Conservation (phyloP, 2,113 vertebrate genomes). For the Pogona vitticeps region DNA sequence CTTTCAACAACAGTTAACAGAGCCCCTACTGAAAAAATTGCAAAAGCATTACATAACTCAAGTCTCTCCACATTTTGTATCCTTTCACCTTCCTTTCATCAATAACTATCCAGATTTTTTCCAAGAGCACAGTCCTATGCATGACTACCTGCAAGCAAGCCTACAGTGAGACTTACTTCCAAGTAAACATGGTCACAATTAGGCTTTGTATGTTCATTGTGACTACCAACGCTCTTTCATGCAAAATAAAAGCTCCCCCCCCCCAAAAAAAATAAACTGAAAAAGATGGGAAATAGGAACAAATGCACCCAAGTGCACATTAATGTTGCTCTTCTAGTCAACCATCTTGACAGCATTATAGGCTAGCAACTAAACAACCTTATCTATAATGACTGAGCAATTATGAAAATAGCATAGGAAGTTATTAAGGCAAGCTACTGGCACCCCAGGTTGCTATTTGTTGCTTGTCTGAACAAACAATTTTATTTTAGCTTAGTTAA, state of each 20-base stretch:
- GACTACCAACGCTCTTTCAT: background rate
- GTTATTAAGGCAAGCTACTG: background rate
- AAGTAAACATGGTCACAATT: background rate
- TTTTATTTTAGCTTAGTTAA: background rate
- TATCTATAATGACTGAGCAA: background rate
- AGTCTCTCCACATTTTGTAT: background rate
- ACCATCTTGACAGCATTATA: background rate
- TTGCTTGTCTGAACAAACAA: background rate
- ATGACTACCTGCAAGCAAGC: background rate
- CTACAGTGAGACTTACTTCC: background rate
- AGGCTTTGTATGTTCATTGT: background rate
- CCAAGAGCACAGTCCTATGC: background rate
- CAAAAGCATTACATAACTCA: background rate
- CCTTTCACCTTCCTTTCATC: background rate
- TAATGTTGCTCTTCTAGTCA: background rate
- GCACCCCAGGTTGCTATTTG: background rate
- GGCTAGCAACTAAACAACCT: background rate
- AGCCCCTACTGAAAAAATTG: background rate
- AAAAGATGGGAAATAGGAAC: background rate
- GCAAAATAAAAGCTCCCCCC: background rate
- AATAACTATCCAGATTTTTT: background rate
- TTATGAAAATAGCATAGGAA: background rate
- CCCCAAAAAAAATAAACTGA: background rate
- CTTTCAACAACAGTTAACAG: background rate
- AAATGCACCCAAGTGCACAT: background rate